These are phyloP conservation scores for Hylaeus volcanicus DNA, from an alignment of 1,140 invertebrate genomes.

Conservation along the genomic window DNA sequence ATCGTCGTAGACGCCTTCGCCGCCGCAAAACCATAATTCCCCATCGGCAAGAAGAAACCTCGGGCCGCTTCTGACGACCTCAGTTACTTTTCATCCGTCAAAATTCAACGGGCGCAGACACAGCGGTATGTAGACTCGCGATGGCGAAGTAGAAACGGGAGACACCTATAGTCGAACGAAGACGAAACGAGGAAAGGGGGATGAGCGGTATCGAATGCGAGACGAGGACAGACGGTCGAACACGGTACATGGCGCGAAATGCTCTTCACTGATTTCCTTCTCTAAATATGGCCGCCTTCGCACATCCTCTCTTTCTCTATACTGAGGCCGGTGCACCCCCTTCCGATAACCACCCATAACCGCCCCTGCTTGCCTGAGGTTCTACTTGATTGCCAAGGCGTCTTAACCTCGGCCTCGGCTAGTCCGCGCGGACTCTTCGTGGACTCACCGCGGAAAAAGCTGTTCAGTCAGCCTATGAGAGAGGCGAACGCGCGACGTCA, in stretches of 20 bases:
- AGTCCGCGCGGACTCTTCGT: conserved; percentile 62
- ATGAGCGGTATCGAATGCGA: conserved; percentile 22
- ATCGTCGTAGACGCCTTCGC: conserved; percentile 45
- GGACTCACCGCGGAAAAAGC: conserved; percentile 20
- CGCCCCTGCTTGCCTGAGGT: conserved; percentile 79
- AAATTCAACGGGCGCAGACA: conserved; percentile 56
- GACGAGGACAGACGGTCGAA: conserved; percentile 33
- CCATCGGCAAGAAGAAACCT: conserved; percentile 46
- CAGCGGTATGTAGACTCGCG: conserved; percentile 28
- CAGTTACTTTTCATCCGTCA: conserved; percentile 63
- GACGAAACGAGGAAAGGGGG: conserved; percentile 22
- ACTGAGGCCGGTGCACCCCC: conserved; percentile 57
- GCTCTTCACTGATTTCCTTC: conserved; percentile 80
- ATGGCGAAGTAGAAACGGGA: conserved; percentile 17
- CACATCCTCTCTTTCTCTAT: conserved; percentile 63
- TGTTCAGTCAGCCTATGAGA: conserved; percentile 65
- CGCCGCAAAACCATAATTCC: conserved; percentile 54
- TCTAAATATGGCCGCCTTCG: conserved; percentile 80
- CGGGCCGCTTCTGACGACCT: conserved; percentile 45
- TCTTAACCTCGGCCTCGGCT: conserved; percentile 76
- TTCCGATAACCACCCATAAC: conserved; percentile 78
- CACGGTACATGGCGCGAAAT: conserved; percentile 70
- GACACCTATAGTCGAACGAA: conserved; percentile 21
- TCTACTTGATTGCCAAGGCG: conserved; percentile 81
- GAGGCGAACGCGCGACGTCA: conserved; percentile 8